These are phyloP conservation scores for Gallinago media DNA, from an alignment of 2,113 vertebrate species.

Conservation along the genomic window DNA sequence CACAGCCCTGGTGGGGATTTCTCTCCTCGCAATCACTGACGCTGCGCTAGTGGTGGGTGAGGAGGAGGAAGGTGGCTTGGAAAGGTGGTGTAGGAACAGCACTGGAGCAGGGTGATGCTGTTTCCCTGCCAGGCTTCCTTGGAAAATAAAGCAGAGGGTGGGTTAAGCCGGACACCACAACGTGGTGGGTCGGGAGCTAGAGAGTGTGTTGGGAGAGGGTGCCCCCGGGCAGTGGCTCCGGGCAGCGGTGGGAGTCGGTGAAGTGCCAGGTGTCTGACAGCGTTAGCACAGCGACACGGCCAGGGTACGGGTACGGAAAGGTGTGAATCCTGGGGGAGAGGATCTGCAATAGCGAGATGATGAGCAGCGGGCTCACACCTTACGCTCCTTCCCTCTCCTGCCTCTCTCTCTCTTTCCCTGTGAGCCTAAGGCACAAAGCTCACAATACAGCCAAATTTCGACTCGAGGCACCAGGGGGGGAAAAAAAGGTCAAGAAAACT, in stretches of 20 bases:
- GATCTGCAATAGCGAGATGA: neutral
- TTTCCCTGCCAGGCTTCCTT: neutral
- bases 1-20: accelerated
- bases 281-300: accelerated
- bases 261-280: neutral
- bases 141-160: neutral
- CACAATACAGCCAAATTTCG: neutral
- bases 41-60: neutral
- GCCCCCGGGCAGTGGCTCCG: neutral
- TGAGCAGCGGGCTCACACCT: neutral
- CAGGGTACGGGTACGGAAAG: neutral
- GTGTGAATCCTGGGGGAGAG: neutral
- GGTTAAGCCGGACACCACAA: neutral
- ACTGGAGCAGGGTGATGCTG: accelerated
- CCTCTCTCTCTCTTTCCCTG: accelerated
- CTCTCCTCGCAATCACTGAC: accelerated
- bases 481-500: neutral
- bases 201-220: accelerated
- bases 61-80: neutral
- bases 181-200: accelerated
- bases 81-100: accelerated
- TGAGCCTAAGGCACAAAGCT: neutral
- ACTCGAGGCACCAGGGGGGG: neutral
- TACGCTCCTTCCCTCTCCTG: neutral
- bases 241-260: neutral